Conservation (phyloP, 2,888 invertebrate species). For the Ichneumoninae sp. region DNA sequence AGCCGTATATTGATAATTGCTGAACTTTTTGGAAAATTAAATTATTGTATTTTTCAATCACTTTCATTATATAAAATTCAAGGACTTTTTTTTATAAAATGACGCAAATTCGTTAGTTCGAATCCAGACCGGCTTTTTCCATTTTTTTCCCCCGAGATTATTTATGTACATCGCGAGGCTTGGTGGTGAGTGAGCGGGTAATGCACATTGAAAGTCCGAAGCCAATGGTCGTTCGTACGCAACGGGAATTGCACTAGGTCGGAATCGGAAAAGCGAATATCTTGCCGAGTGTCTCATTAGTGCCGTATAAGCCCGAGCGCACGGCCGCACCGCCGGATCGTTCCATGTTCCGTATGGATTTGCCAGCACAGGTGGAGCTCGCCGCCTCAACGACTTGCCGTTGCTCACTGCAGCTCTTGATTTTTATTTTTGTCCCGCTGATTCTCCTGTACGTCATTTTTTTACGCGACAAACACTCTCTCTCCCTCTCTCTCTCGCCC, state of each 20-base stretch:
- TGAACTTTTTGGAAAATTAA: too few species aligned
- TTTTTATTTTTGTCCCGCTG: constrained; percentile 36
- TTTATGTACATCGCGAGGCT: constrained; percentile 21
- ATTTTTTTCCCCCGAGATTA: constrained; percentile 13
- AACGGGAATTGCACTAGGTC: constrained; percentile 41
- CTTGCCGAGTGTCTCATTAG: constrained; percentile 66
- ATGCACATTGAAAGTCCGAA: constrained; percentile 60
- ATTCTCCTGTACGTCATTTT: constrained; percentile 27
- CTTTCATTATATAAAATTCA: neutral
- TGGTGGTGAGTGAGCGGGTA: neutral
- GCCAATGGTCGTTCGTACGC: constrained; percentile 43
- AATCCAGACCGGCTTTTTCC: constrained; percentile 11
- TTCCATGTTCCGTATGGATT: constrained; percentile 52
- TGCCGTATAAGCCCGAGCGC: constrained; percentile 46
- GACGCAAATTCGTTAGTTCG: constrained; percentile 54
- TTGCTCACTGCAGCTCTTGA: constrained; percentile 22
- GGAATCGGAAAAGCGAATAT: constrained; percentile 63
- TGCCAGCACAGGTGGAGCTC: constrained; percentile 35
- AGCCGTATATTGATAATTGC: neutral
- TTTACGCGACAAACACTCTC: neutral
- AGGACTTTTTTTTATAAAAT: constrained; percentile 39
- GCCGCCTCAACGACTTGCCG: constrained; percentile 39
- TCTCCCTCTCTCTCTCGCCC: neutral
- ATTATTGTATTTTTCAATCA: neutral
- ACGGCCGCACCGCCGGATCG: constrained; percentile 40